Conservation (phyloP, 2,113 vertebrate species). For the Erythrolamprus reginae region DNA sequence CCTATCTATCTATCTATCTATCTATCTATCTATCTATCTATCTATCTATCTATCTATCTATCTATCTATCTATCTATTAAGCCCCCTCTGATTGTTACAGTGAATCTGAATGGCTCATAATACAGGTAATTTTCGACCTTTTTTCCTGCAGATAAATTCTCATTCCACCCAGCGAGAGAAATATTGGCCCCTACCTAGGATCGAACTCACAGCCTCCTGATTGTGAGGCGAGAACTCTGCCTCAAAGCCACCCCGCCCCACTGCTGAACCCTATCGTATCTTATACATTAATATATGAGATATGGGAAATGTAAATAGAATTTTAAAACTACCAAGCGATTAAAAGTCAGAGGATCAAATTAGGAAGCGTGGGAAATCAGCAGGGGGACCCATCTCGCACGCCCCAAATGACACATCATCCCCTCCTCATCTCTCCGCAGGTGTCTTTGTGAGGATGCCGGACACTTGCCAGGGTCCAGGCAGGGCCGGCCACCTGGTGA, state of each 20-base stretch:
- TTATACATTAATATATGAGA: too few relatives aligned
- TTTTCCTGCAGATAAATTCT: too few relatives aligned
- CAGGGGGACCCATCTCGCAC: neutral
- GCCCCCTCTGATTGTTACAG: too few relatives aligned
- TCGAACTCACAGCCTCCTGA: too few relatives aligned
- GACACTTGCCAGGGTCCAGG: neutral
- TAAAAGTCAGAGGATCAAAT: neutral
- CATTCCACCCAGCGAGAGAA: too few relatives aligned
- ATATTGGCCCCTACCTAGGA: too few relatives aligned
- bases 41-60: too few relatives aligned
- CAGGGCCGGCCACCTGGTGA: conserved; percentile 67
- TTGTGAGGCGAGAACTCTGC: too few relatives aligned
- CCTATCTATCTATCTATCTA: too few relatives aligned
- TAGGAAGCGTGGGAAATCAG: neutral
- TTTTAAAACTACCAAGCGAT: neutral
- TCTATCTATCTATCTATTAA: neutral
- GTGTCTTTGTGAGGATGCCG: neutral
- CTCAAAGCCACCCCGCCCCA: too few relatives aligned
- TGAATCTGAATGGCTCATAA: neutral
- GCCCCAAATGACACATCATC: neutral
- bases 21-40: too few relatives aligned
- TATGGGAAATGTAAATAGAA: neutral
- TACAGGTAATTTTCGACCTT: neutral
- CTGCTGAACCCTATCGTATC: too few relatives aligned
- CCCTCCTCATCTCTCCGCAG: neutral